Evolutionary conservation across 2,797 vertebrate species (phyloP).

Genomic region (Eptatretus atami): DNA sequence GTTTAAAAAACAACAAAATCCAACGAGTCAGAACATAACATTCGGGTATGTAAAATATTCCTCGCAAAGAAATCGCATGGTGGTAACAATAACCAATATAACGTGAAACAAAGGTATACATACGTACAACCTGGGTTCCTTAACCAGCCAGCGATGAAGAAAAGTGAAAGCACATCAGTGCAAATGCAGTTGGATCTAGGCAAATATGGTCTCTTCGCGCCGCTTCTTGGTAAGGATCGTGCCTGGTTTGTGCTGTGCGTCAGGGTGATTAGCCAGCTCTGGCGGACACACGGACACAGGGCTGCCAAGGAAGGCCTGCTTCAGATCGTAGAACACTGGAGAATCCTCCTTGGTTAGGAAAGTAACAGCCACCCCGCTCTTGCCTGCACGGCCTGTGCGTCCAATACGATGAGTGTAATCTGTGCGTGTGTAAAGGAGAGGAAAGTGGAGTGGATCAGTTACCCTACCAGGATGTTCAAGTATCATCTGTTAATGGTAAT

Average conservation of each 20-base stretch:
- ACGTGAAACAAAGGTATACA: too few species aligned
- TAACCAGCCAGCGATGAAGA: too few species aligned
- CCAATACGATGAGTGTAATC: slow-evolving; percentile 97
- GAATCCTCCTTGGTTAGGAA: slow-evolving; percentile 95
- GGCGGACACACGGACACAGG: slow-evolving; percentile 81
- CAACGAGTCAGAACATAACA: too few species aligned
- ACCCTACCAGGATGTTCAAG: too few species aligned
- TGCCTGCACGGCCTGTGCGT: slow-evolving; percentile 69
- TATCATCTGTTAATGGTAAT: too few species aligned
- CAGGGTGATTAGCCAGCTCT: slow-evolving; percentile 74
- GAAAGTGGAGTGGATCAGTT: neutral
- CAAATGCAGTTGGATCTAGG: slow-evolving; percentile 16
- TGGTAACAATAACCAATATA: too few species aligned
- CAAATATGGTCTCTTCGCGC: slow-evolving; percentile 85
- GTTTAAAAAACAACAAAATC: too few species aligned
- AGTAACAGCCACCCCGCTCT: slow-evolving; percentile 73
- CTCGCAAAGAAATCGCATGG: too few species aligned
- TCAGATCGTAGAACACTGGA: slow-evolving; percentile 74
- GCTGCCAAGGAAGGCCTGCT: slow-evolving; percentile 88
- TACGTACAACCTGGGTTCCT: too few species aligned
- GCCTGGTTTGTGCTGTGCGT: slow-evolving; percentile 84
- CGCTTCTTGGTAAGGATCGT: slow-evolving; percentile 98
- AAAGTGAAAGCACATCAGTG: too few species aligned
- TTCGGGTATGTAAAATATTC: too few species aligned
- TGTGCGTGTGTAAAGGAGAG: slow-evolving; percentile 10